Conservation (phyloP, 2,113 vertebrate genomes). For the Pristiophorus japonicus region DNA sequence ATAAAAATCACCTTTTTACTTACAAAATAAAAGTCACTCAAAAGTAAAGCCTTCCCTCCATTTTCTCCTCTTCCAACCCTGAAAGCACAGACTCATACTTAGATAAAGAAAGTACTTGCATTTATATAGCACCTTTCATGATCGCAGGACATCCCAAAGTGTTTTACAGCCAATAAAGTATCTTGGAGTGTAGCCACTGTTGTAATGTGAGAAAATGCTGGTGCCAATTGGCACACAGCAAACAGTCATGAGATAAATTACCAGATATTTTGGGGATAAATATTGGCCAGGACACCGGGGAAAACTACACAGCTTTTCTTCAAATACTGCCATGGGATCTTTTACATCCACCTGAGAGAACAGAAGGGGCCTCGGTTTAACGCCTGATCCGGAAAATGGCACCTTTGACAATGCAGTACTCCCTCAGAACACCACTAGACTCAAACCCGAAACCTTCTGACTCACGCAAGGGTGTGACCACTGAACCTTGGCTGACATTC, state of each 20-base stretch:
- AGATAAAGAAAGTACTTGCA: neutral
- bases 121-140: neutral
- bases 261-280: neutral
- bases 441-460: neutral
- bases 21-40: neutral
- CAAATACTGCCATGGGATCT: neutral
- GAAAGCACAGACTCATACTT: too few species aligned
- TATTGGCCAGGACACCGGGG: neutral
- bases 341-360: too few species aligned
- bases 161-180: neutral
- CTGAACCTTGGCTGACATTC: neutral
- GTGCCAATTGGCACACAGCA: neutral
- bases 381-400: too few species aligned
- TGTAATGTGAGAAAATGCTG: neutral
- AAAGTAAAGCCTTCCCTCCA: neutral
- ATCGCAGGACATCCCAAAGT: too few species aligned
- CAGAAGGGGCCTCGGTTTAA: too few species aligned
- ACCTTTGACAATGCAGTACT: too few species aligned
- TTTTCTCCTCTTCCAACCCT: neutral
- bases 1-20: neutral
- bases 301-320: neutral
- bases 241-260: neutral
- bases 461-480: neutral
- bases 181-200: neutral
- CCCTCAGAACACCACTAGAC: neutral